Conservation (phyloP, 1,140 invertebrate genomes). For the Drosophila bocqueti region DNA sequence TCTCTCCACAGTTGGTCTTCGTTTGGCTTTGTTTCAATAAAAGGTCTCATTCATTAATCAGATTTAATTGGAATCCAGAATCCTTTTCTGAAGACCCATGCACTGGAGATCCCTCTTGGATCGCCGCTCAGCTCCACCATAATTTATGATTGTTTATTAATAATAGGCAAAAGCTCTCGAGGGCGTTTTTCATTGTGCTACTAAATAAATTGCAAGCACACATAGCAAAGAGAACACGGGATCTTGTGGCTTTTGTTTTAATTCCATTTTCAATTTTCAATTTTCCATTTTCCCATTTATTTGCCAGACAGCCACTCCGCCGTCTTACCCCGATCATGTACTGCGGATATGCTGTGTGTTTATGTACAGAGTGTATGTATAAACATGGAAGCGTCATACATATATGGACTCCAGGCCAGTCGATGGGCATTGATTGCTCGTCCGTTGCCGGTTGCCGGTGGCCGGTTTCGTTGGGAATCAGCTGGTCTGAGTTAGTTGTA, state of each 20-base stretch:
- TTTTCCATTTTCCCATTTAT: constrained; percentile 32
- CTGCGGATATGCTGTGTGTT: constrained; percentile 18
- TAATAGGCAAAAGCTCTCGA: constrained; percentile 42
- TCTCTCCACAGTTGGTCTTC: neutral
- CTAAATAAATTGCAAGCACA: constrained; percentile 42
- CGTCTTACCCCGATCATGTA: neutral
- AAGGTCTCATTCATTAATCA: neutral
- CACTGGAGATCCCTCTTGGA: constrained; percentile 4
- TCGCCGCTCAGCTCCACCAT: constrained; percentile 21
- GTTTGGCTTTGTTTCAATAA: neutral
- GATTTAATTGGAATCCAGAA: neutral
- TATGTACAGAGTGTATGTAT: constrained; percentile 12
- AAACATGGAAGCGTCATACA: constrained; percentile 5
- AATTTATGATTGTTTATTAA: constrained; percentile 66
- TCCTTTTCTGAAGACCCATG: neutral
- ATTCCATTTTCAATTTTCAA: constrained; percentile 48
- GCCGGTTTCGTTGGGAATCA: constrained; percentile 74
- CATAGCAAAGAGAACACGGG: constrained; percentile 2
- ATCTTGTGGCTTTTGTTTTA: constrained; percentile 47
- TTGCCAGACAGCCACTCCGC: constrained; percentile 13
- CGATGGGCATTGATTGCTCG: constrained; percentile 53
- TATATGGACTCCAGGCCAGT: constrained; percentile 21
- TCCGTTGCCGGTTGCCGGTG: constrained; percentile 39
- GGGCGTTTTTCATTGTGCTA: constrained; percentile 40
- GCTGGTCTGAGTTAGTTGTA: constrained; percentile 71